Evolutionary conservation across 2,113 vertebrate species (phyloP), one percentile per base, ranked within the genome.

Genomic region (Pavo muticus): DNA sequence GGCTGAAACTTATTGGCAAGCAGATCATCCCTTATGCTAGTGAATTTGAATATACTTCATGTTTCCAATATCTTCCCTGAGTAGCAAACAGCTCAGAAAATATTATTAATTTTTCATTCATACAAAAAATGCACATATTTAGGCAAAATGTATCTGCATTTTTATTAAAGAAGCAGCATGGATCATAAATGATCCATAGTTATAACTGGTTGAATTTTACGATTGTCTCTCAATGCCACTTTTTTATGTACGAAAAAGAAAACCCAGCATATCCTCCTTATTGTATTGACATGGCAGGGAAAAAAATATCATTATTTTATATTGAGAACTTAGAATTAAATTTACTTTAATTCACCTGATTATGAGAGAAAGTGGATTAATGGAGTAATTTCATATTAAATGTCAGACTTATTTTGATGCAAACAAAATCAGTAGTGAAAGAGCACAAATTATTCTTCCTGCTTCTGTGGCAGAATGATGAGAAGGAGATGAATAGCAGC

Each of bases 401-500:
- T n/a, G 18, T 40, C 40, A 76, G 45, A 16, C 17, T 78, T 1
- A 14, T 88, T 65, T 30, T 84, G 59, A 54, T 1, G 0, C 6
- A 61, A 44, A 45, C 15, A 48, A 85, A 90, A 79, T 76, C 81
- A 57, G 29, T 17, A 59, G 5, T 61, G 68, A 76, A 76, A 35
- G n/a, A 83, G 52, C 48, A 70, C 44, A 65, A 37, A 79, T 82
- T 48, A 83, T 87, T 87, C 35, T 50, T 68, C 82, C 32, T 68
- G 37, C 29, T 77, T 12, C 65, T 40, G 47, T 52, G 82, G 37
- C 35, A 67, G 42, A 75, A 35, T 40, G 48, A 91, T 73, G 78
- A 94, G 78, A 15, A 76, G 44, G 77, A 90, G 59, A 87, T 7
- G 59, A 85, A 42, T 44, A 91, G 59, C 63, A 90, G 78, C 90